phyloP scores from a whole-genome alignment of 2,888 invertebrate genomes.

The Bunonema sp. region DNA sequence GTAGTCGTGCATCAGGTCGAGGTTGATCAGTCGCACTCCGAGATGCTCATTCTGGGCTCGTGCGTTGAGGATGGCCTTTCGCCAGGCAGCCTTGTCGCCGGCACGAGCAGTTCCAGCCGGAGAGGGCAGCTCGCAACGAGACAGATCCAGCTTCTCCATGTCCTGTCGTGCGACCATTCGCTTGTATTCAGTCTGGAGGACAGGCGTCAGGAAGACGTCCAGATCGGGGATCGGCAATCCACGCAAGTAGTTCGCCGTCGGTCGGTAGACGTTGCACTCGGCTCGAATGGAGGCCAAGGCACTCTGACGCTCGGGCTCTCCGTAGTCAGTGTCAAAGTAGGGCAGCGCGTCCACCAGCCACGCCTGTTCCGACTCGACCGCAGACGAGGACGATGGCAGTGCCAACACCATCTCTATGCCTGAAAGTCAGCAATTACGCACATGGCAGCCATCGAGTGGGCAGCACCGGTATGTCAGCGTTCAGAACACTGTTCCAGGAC shows the following conservation, averaged over 20 bases:
- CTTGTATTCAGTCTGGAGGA: slow-evolving; percentile 3
- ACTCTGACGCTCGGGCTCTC: slow-evolving; percentile 45
- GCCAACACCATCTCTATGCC: too few relatives aligned
- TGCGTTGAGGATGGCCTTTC: slow-evolving; percentile 25
- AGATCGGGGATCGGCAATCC: slow-evolving; percentile 64
- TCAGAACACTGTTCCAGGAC: too few relatives aligned
- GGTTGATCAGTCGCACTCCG: slow-evolving; percentile 24
- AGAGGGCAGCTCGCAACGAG: slow-evolving; percentile 33
- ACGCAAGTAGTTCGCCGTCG: slow-evolving; percentile 92
- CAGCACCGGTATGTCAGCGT: too few relatives aligned
- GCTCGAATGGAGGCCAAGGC: slow-evolving; percentile 92
- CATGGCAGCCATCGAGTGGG: too few relatives aligned
- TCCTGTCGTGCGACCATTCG: slow-evolving; percentile 9
- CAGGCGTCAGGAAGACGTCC: slow-evolving; percentile 55
- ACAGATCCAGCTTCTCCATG: slow-evolving; percentile 33
- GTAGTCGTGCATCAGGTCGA: slow-evolving; percentile 32
- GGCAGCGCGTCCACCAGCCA: slow-evolving; percentile 32
- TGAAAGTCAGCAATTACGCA: too few relatives aligned
- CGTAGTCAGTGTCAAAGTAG: slow-evolving; percentile 32
- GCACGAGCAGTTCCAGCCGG: slow-evolving; percentile 22
- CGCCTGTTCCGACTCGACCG: too few relatives aligned
- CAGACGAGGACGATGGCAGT: too few relatives aligned
- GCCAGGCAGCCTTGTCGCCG: slow-evolving; percentile 28
- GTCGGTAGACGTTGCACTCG: slow-evolving; percentile 77
- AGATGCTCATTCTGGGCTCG: slow-evolving; percentile 34